Base-by-base conservation (phyloP, 2,113 vertebrate species). In the Cyprinus carpio region DNA sequence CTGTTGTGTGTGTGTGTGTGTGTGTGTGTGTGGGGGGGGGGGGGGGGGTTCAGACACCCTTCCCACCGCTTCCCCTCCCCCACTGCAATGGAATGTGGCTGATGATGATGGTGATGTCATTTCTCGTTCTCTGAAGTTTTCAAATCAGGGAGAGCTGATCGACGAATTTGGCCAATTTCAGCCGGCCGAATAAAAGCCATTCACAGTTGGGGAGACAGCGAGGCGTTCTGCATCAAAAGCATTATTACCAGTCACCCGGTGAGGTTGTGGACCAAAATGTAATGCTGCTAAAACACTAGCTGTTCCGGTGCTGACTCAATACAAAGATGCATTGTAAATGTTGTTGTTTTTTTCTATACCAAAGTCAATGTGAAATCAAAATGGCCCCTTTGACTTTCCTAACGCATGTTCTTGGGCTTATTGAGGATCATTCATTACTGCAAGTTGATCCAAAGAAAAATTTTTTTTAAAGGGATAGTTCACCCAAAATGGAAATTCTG, bases 91-190 rank as follows among this genome's bases (percentile, higher is more conserved):
- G 93, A 95, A 94, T 95, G 93, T 92, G 91, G 90, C 92, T 31
- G 80, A 69, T 87, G 91, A 91, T 90, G 90, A 92, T 93, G 93
- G 91, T 95, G 94, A 95, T 94, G 94, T 95, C 94, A 95, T 92
- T 92, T 93, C 91, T 92, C 86, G 79, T 90, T 92, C 91, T 92
- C 84, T 87, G 90, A 86, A 86, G 84, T 88, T 90, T 88, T 89
- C 71, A 16, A 62, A 62, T 85, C n/a, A 51, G 88, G 83, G 86
- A 80, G 84, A 86, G 88, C 60, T 51, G 74, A 76, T 86, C 64
- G 11, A 23, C 51, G 27, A 46, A 78, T 77, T 34, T 27, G 31
- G 78, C 88, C 88, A 82, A 86, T 37, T 37, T 82, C 84, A 75
- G 82, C 40, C 27, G 3, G 34, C 37, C 75, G 56, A 64, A 18